These are phyloP conservation scores for Formicarius rufipectus DNA, from an alignment of 2,113 vertebrate genomes.

Conservation along the genomic window DNA sequence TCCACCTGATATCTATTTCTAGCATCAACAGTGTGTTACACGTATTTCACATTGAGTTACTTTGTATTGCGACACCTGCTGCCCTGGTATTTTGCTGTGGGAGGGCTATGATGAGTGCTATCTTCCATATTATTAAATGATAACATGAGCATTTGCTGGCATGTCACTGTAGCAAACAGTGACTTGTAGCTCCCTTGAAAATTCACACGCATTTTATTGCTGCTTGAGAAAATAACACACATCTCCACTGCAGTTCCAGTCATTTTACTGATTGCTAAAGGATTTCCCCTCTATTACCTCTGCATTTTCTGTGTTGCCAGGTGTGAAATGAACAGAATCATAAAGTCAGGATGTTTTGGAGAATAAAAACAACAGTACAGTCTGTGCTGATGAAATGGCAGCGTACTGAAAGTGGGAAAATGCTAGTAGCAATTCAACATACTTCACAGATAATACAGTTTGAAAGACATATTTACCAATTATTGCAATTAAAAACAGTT, in stretches of 20 bases:
- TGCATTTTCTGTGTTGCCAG: slow-evolving; percentile 59
- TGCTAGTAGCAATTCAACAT: background rate
- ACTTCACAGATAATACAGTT: background rate
- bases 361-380: slow-evolving; percentile 1
- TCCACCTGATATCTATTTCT: background rate
- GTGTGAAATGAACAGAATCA: slow-evolving; percentile 66
- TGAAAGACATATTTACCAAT: background rate
- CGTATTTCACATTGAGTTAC: background rate
- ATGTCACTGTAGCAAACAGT: slow-evolving; percentile 32
- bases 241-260: background rate
- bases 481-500: slow-evolving; percentile 1
- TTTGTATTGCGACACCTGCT: background rate
- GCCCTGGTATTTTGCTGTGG: background rate
- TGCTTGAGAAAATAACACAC: slow-evolving; percentile 38
- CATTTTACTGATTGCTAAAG: slow-evolving; percentile 49
- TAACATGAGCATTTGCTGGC: background rate
- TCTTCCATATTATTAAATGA: slow-evolving; percentile 22
- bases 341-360: slow-evolving; percentile 35
- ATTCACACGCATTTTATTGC: slow-evolving; percentile 25
- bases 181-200: slow-evolving; percentile 41
- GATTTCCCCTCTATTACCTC: slow-evolving; percentile 52
- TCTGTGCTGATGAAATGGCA: background rate
- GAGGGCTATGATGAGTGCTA: background rate
- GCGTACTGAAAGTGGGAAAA: background rate
- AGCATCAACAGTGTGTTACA: background rate